Conservation (phyloP, 2,888 invertebrate species). For the Caenorhabditis japonica region DNA sequence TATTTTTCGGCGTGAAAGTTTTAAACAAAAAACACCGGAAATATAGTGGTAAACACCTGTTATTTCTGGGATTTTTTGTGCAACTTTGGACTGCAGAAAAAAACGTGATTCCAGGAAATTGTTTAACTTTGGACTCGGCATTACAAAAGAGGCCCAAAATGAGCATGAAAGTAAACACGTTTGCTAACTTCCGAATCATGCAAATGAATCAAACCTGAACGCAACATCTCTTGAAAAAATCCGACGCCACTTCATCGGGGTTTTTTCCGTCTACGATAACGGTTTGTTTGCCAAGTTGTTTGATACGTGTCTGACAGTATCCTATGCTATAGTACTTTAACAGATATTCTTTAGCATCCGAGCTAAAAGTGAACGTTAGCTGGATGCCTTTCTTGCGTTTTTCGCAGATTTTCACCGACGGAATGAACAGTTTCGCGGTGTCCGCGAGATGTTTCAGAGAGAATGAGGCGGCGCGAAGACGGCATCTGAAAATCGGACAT, state of each 20-base stretch:
- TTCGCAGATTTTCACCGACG: slow-evolving; percentile 10
- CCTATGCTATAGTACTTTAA: slow-evolving; percentile 1
- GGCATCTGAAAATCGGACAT: slow-evolving; percentile 8
- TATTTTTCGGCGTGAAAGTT: too few relatives aligned
- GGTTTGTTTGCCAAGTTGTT: not conserved
- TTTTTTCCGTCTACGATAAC: not conserved
- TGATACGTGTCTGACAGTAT: not conserved
- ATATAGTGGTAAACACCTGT: too few relatives aligned
- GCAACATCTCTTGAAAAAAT: slow-evolving; percentile 4
- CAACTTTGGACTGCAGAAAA: too few relatives aligned
- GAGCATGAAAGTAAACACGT: too few relatives aligned
- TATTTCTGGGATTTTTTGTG: too few relatives aligned
- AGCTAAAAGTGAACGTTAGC: not conserved
- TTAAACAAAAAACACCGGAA: too few relatives aligned
- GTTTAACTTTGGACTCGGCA: too few relatives aligned
- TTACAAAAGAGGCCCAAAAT: too few relatives aligned
- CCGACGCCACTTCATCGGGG: slow-evolving; percentile 1
- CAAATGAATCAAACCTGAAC: too few relatives aligned
- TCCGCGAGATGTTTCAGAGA: not conserved
- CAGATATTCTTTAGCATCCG: not conserved
- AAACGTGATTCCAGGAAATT: too few relatives aligned
- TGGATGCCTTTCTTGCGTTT: not conserved
- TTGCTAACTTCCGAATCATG: too few relatives aligned
- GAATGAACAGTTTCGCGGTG: slow-evolving; percentile 17
- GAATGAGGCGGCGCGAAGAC: not conserved